A percentile compares a stretch with the other conserved stretches of the same genome.
phyloP scores from a whole-genome alignment of 2,888 invertebrate species.

The Aelia acuminata region DNA sequence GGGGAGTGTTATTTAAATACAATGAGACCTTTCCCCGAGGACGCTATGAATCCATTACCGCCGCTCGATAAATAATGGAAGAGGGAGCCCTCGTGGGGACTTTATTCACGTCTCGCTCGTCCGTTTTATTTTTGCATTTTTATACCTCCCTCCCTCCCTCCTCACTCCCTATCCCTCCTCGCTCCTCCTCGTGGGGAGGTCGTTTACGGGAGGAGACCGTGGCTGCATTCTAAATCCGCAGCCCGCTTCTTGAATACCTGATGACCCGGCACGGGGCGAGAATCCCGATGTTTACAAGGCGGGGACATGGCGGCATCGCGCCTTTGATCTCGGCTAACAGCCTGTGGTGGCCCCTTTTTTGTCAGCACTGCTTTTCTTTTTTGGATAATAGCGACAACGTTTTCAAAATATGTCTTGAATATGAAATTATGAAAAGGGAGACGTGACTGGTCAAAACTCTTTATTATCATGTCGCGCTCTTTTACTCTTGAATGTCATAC shows the following conservation, averaged over 20 bases:
- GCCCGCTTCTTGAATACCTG: conserved; percentile 48
- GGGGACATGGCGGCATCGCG: not conserved
- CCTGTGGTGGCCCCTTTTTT: not conserved
- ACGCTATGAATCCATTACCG: conserved; percentile 58
- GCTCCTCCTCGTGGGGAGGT: conserved; percentile 42
- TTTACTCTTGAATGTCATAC: not conserved
- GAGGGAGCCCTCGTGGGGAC: conserved; percentile 31
- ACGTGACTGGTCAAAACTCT: not conserved
- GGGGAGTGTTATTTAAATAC: conserved; percentile 52
- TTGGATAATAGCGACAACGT: not conserved
- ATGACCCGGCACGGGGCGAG: conserved; percentile 39
- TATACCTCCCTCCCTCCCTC: conserved; percentile 33
- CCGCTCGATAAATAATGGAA: conserved; percentile 57
- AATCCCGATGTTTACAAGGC: conserved; percentile 46
- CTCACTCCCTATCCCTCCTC: conserved; percentile 28
- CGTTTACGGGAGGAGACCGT: conserved; percentile 51
- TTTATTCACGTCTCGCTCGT: conserved; percentile 54
- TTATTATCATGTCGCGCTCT: not conserved
- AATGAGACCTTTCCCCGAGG: conserved; percentile 42
- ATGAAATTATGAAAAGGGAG: not conserved
- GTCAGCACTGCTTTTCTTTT: conserved; percentile 4
- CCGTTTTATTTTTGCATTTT: conserved; percentile 58
- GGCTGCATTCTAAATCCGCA: conserved; percentile 57
- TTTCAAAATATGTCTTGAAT: not conserved
- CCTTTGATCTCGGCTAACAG: not conserved